A percentile compares a stretch with the other conserved stretches of the same genome.
These are phyloP conservation scores for Plutella xylostella DNA, from an alignment of 2,888 invertebrate species.

Conservation along the genomic window DNA sequence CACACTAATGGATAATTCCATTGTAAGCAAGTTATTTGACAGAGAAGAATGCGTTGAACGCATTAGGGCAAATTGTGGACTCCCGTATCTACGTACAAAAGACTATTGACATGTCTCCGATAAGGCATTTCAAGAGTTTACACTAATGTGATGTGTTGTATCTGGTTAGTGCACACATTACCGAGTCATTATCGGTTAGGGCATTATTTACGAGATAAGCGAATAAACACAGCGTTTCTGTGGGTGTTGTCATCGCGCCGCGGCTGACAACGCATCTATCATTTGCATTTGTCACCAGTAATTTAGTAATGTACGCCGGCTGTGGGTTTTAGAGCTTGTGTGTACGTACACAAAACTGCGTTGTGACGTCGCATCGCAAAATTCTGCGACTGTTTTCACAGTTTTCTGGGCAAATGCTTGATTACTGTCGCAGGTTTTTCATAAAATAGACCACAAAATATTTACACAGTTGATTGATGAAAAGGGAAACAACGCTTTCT, in stretches of 20 bases:
- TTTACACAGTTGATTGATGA: too few relatives aligned
- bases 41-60: slow-evolving; percentile 50
- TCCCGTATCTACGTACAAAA: slow-evolving; percentile 64
- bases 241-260: not conserved
- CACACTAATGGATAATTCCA: slow-evolving; percentile 47
- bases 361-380: too few relatives aligned
- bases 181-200: slow-evolving; percentile 65
- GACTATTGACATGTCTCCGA: slow-evolving; percentile 63
- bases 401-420: too few relatives aligned
- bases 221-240: slow-evolving; percentile 38
- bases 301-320: too few relatives aligned
- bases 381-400: too few relatives aligned
- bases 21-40: slow-evolving; percentile 52
- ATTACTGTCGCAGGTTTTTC: too few relatives aligned
- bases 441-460: too few relatives aligned
- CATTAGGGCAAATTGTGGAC: slow-evolving; percentile 63
- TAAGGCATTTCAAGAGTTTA: slow-evolving; percentile 55
- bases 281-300: too few relatives aligned
- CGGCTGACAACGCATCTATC: too few relatives aligned
- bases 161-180: slow-evolving; percentile 53
- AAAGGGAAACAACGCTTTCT: too few relatives aligned
- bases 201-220: slow-evolving; percentile 61
- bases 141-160: slow-evolving; percentile 52
- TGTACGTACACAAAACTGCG: too few relatives aligned
- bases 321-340: too few relatives aligned